phyloP scores from a whole-genome alignment of 2,888 invertebrate genomes.

The Eupithecia abbreviata region DNA sequence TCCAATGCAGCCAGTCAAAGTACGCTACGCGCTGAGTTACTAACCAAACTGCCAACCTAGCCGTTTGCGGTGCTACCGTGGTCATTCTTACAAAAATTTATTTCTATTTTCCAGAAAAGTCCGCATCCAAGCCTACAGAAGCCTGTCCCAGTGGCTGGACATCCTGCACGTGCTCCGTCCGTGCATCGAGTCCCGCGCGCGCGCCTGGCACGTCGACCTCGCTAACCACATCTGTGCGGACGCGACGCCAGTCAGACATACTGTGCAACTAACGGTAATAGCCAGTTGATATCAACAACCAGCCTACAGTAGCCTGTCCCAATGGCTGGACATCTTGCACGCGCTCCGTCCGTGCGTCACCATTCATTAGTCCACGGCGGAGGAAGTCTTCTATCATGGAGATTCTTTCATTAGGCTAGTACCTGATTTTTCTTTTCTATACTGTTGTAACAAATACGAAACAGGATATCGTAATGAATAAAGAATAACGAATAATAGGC shows the following conservation, averaged over 20 bases:
- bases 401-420: too few species aligned
- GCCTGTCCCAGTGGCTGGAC: constrained; percentile 60
- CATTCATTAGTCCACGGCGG: too few species aligned
- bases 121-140: constrained; percentile 63
- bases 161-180: constrained; percentile 54
- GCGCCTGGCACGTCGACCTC: constrained; percentile 64
- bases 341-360: constrained; percentile 49
- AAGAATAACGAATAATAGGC: too few species aligned
- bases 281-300: constrained; percentile 7
- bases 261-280: constrained; percentile 68
- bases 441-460: too few species aligned
- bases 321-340: constrained; percentile 60
- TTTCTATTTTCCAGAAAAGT: constrained; percentile 56
- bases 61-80: too few species aligned
- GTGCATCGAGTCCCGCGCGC: constrained; percentile 45
- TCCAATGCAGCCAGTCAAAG: too few species aligned
- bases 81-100: neutral
- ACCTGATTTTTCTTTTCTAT: too few species aligned
- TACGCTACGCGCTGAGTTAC: too few species aligned
- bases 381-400: too few species aligned
- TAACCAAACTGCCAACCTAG: too few species aligned
- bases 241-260: constrained; percentile 58
- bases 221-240: constrained; percentile 59
- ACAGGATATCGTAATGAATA: too few species aligned
- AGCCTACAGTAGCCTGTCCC: constrained; percentile 61